Evolutionary conservation across 2,797 vertebrate species (phyloP).

Genomic region (Diceros bicornis): DNA sequence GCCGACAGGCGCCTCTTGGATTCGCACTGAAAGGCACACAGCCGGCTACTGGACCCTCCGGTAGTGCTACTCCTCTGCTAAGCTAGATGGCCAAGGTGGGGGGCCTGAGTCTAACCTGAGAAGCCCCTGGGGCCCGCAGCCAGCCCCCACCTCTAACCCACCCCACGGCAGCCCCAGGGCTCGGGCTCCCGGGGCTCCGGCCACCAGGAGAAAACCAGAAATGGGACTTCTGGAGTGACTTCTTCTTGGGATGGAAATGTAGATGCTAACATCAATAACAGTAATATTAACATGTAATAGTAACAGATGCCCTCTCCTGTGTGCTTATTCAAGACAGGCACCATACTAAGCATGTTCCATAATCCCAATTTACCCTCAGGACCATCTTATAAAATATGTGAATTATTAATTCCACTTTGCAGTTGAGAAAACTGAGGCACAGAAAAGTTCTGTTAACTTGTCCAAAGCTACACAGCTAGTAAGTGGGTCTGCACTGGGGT

Average conservation of each 20-base stretch:
- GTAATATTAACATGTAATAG: accelerated
- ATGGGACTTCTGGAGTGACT: not conserved
- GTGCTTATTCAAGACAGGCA: too few species aligned
- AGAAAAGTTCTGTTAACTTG: not conserved
- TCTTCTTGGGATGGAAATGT: not conserved
- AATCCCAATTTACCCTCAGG: not conserved
- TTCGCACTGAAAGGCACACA: constrained; percentile 91
- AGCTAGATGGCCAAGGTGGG: not conserved
- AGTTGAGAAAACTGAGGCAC: not conserved
- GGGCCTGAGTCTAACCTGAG: not conserved
- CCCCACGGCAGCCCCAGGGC: not conserved
- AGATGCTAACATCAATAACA: not conserved
- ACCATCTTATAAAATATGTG: not conserved
- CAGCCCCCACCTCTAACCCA: not conserved
- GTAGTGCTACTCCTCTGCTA: not conserved
- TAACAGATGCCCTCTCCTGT: not conserved
- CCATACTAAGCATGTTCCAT: accelerated
- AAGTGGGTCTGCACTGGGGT: not conserved
- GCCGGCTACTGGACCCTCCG: not conserved
- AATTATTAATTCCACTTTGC: not conserved
- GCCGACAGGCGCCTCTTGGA: constrained; percentile 93
- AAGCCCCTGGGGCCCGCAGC: not conserved
- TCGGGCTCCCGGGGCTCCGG: not conserved
- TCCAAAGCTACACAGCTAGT: not conserved
- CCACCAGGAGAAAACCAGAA: not conserved